Evolutionary conservation across 2,797 vertebrate species (phyloP).

Genomic region (Harpagifer antarcticus): DNA sequence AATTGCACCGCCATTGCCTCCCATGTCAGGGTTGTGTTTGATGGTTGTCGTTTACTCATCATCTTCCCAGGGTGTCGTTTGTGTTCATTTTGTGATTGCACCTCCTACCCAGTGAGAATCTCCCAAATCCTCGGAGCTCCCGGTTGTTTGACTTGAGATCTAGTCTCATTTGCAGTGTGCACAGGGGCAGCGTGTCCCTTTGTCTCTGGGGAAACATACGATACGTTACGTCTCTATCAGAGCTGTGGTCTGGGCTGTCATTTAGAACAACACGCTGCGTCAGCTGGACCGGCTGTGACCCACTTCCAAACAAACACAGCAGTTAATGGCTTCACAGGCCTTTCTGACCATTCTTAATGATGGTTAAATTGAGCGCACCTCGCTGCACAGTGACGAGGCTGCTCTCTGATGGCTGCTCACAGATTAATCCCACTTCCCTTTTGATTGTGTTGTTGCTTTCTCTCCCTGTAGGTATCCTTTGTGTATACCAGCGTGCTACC

Average conservation of each 20-base stretch:
- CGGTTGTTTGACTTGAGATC: slow-evolving; percentile 46
- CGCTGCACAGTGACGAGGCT: slow-evolving; percentile 29
- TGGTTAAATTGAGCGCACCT: slow-evolving; percentile 59
- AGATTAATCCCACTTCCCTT: slow-evolving; percentile 69
- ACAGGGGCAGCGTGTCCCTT: slow-evolving; percentile 38
- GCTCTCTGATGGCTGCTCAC: slow-evolving; percentile 52
- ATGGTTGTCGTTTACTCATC: slow-evolving; percentile 59
- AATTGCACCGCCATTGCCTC: slow-evolving; percentile 35
- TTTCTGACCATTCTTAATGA: slow-evolving; percentile 59
- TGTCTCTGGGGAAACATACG: slow-evolving; percentile 27
- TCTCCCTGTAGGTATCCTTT: slow-evolving; percentile 61
- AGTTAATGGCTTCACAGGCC: slow-evolving; percentile 33
- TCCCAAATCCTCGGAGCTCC: slow-evolving; percentile 24
- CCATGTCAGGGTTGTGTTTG: slow-evolving; percentile 53
- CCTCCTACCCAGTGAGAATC: slow-evolving; percentile 19
- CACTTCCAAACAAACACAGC: slow-evolving; percentile 55
- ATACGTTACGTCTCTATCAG: slow-evolving; percentile 21
- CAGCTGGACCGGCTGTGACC: slow-evolving; percentile 54
- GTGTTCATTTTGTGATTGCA: slow-evolving; percentile 39
- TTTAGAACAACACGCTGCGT: slow-evolving; percentile 47
- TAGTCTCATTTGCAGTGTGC: slow-evolving; percentile 27
- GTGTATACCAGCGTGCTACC: slow-evolving; percentile 57
- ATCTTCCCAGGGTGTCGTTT: slow-evolving; percentile 44
- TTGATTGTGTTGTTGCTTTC: slow-evolving; percentile 69
- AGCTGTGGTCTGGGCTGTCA: slow-evolving; percentile 36